phyloP scores from a whole-genome alignment of 2,797 vertebrate genomes.

The Rhodeus uyekii region DNA sequence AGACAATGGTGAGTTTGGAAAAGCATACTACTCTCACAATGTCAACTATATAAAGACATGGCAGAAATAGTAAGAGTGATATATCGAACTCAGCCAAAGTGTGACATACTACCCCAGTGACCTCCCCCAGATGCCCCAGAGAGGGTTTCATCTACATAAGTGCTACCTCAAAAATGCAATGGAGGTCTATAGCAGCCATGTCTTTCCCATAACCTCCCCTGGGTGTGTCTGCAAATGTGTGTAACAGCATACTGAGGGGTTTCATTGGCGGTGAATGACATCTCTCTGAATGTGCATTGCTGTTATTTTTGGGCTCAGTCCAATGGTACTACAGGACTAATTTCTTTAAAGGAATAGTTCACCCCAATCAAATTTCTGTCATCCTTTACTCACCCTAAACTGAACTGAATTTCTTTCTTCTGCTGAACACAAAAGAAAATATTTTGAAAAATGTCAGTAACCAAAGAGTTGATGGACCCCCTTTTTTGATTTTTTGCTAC shows the following conservation, averaged over 20 bases:
- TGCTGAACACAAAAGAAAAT: not conserved
- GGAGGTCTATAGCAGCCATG: constrained; percentile 7
- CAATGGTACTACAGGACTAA: constrained; percentile 10
- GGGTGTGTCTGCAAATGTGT: constrained; percentile 41
- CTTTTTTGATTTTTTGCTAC: no score
- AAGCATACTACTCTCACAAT: not conserved
- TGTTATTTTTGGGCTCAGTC: constrained; percentile 3
- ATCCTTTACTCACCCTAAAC: not conserved
- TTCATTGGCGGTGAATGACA: constrained; percentile 24
- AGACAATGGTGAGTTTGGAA: not conserved
- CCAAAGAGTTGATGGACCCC: not conserved
- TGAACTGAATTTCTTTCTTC: not conserved
- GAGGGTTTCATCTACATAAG: constrained; percentile 26
- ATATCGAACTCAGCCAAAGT: not conserved
- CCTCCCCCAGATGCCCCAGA: not conserved
- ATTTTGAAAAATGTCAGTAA: not conserved
- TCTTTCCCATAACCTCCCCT: constrained; percentile 23
- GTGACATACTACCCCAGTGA: constrained; percentile 19
- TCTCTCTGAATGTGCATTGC: not conserved
- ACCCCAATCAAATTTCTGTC: not conserved
- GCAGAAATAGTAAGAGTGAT: not conserved
- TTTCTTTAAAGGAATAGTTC: not conserved
- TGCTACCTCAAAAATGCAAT: constrained; percentile 16
- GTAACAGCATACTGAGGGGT: not conserved
- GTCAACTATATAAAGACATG: not conserved